Percentiles rank a stretch among this genome's conserved stretches.
Conservation (phyloP, 2,113 vertebrate genomes). For the Rallus limicola region DNA sequence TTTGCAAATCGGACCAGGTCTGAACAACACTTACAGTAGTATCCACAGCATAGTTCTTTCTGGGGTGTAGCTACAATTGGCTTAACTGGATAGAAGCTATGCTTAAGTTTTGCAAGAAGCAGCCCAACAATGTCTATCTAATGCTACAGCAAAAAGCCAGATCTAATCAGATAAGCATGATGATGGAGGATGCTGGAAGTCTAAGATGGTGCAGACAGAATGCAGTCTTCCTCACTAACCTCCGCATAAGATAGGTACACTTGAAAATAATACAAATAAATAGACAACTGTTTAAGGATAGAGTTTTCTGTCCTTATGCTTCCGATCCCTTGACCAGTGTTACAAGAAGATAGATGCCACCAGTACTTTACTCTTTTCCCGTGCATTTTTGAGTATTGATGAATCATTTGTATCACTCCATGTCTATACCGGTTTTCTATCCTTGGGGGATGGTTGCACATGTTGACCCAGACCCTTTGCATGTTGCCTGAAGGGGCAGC, state of each 20-base stretch:
- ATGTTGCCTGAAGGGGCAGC: neutral
- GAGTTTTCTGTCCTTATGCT: neutral
- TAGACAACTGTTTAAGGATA: neutral
- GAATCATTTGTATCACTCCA: neutral
- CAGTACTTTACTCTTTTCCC: neutral
- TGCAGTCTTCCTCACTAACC: neutral
- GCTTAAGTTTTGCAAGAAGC: neutral
- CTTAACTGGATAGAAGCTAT: neutral
- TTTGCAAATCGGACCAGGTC: neutral
- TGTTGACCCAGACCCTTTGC: neutral
- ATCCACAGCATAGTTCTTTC: neutral
- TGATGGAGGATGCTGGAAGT: neutral
- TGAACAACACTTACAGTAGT: neutral
- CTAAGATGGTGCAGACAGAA: neutral
- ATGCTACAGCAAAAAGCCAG: neutral
- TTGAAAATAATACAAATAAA: neutral
- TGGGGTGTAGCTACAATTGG: neutral
- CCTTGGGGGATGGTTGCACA: neutral
- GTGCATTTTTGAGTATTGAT: neutral
- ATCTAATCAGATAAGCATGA: neutral
- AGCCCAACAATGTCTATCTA: neutral
- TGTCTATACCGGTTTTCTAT: rapidly evolving
- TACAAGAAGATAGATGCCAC: neutral
- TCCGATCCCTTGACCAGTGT: neutral
- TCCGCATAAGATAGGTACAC: rapidly evolving